Conservation (phyloP, 1,140 invertebrate genomes). For the Oncopodura yosiiana region DNA sequence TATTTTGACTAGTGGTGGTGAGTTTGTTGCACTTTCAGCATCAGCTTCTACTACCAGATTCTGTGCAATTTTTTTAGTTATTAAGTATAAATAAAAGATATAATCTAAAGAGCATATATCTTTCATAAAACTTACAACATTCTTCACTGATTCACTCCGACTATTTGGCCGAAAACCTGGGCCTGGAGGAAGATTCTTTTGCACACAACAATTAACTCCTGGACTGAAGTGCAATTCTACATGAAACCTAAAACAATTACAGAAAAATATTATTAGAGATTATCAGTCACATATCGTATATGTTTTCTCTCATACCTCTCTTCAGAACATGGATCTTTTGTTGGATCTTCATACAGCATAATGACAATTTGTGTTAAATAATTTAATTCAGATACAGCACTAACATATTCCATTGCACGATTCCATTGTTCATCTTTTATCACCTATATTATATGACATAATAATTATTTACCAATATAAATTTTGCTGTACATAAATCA, state of each 20-base stretch:
- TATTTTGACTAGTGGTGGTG: too few relatives aligned
- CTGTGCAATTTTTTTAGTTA: background rate
- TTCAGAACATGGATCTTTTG: conserved; percentile 80
- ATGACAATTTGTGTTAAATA: conserved; percentile 99
- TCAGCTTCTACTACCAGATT: background rate
- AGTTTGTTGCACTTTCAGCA: too few relatives aligned
- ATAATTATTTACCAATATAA: conserved; percentile 4
- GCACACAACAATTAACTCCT: conserved; percentile 89
- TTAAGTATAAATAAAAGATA: too few relatives aligned
- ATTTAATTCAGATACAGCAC: conserved; percentile 93
- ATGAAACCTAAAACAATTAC: conserved; percentile 59
- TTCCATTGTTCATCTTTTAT: conserved; percentile 89
- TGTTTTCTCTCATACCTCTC: conserved; percentile 48
- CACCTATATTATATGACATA: background rate
- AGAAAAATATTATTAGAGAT: background rate
- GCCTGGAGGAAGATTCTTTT: conserved; percentile 83
- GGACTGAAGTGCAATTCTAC: conserved; percentile 97
- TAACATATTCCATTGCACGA: conserved; percentile 95
- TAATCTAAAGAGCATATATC: too few relatives aligned
- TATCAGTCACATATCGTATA: background rate
- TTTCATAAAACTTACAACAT: background rate
- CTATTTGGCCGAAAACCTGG: conserved; percentile 87
- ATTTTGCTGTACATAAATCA: conserved; percentile 2
- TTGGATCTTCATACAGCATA: conserved; percentile 98
- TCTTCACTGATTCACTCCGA: conserved; percentile 58